phyloP scores from a whole-genome alignment of 2,113 vertebrate genomes.

The Myrmecobius fasciatus region DNA sequence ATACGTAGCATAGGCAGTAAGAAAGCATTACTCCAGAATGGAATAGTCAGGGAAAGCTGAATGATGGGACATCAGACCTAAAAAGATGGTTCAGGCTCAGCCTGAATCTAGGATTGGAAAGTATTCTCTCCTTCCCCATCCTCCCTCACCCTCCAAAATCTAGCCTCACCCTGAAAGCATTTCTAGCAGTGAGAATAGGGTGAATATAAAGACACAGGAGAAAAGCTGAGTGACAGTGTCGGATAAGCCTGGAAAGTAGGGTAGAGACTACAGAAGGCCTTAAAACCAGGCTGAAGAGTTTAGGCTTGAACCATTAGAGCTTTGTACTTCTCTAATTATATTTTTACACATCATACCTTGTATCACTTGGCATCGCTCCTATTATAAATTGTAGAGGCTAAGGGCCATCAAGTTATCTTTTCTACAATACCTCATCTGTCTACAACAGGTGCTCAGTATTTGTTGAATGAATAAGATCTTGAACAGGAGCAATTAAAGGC shows the following conservation, averaged over 20 bases:
- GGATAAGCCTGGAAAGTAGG: neutral
- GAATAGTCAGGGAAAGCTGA: neutral
- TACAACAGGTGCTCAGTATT: neutral
- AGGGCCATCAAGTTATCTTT: neutral
- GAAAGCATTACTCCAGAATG: neutral
- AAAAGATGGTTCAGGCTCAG: neutral
- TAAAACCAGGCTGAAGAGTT: neutral
- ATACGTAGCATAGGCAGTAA: neutral
- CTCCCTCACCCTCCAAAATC: neutral
- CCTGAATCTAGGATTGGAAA: neutral
- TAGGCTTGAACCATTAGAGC: neutral
- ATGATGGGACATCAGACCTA: neutral
- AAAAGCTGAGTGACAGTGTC: neutral
- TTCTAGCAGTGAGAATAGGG: neutral
- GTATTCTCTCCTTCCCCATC: neutral
- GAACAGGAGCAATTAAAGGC: neutral
- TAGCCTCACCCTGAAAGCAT: neutral
- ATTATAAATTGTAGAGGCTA: neutral
- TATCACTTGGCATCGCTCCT: neutral
- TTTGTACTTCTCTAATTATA: neutral
- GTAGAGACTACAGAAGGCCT: neutral
- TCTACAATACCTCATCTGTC: no score
- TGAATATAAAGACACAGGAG: neutral
- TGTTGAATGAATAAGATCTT: neutral
- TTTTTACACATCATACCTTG: neutral